These are phyloP conservation scores for Atta colombica DNA, from an alignment of 1,140 invertebrate genomes.

Conservation along the genomic window DNA sequence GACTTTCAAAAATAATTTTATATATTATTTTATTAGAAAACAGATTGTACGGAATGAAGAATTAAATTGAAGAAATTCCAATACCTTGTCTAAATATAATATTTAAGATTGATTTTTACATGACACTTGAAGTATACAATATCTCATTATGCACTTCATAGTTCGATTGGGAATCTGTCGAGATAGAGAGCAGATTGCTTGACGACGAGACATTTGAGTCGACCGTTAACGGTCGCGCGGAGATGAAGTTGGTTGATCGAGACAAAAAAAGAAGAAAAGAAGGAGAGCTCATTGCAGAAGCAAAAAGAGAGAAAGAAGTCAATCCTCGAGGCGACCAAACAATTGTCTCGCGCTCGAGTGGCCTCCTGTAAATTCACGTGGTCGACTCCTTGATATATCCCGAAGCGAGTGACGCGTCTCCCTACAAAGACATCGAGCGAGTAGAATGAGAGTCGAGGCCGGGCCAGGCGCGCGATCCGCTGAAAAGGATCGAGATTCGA, in stretches of 20 bases:
- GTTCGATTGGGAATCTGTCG: slow-evolving; percentile 44
- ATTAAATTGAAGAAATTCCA: background rate
- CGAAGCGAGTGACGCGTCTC: slow-evolving; percentile 70
- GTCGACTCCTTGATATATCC: slow-evolving; percentile 78
- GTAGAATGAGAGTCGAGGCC: slow-evolving; percentile 31
- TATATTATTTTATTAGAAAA: background rate
- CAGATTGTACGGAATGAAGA: background rate
- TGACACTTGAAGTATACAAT: background rate
- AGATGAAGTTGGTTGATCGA: slow-evolving; percentile 26
- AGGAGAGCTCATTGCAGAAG: slow-evolving; percentile 55
- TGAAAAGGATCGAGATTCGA: slow-evolving; percentile 73
- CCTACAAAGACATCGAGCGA: slow-evolving; percentile 61
- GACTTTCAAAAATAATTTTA: background rate
- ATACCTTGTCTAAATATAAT: background rate
- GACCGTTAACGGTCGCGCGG: slow-evolving; percentile 73
- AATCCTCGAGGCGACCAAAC: slow-evolving; percentile 79
- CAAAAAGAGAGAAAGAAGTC: slow-evolving; percentile 73
- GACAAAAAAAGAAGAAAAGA: background rate
- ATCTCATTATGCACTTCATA: slow-evolving; percentile 48
- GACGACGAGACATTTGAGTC: slow-evolving; percentile 22
- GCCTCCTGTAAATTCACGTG: slow-evolving; percentile 61
- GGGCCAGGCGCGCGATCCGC: slow-evolving; percentile 62
- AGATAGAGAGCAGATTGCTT: slow-evolving; percentile 16
- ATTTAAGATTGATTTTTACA: background rate
- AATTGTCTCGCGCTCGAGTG: slow-evolving; percentile 79